Evolutionary conservation across 2,888 invertebrate genomes (phyloP), one percentile per base, ranked within the genome.

Genomic region (Arge pagana): DNA sequence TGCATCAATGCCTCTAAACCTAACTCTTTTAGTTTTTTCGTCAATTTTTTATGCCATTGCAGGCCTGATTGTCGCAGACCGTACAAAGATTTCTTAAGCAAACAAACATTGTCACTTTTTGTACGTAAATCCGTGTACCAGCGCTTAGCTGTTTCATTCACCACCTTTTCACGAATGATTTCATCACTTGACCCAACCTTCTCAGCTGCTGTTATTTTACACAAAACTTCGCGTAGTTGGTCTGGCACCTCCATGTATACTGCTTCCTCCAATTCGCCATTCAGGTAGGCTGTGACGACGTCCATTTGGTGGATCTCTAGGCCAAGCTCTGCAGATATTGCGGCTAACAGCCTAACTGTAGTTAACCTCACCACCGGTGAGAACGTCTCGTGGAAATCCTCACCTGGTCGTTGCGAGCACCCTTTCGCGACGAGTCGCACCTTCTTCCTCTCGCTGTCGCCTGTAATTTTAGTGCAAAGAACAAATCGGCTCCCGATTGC

Each of bases 241-340:
- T 41, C 48, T 21, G 53, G 39, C 7, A 26, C 3, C 37, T 53
- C 16, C 33, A 36, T 37, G 21, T 19, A 31, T 3, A 55, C 35
- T 8, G 40, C 33, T 24, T 52, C 50, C 5, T 40, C 23, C 6
- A 56, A n/a, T 3, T 53, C 39, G 7, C 54, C 54, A 26, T 57
- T 57, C 28, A 57, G 31, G 18, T 57, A 57, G 10, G 57, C 55
- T 3, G 48, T 55, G 1, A 45, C 39, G 6, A 57, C 39, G 19
- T 57, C 57, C 50, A 57, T 43, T 21, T 57, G 57, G 42, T 55
- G 48, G n/a, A 55, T 55, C 4, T 45, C 19, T 7, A 54, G 11
- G 6, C 24, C 48, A 15, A 28, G 39, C 19, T 53, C 50, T n/a
- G 50, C 55, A n/a, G 54, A 37, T 6, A 53, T 10, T 6, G 57